These are phyloP conservation scores for Xanthorhoe designata DNA, from an alignment of 2,888 invertebrate genomes.

Conservation along the genomic window DNA sequence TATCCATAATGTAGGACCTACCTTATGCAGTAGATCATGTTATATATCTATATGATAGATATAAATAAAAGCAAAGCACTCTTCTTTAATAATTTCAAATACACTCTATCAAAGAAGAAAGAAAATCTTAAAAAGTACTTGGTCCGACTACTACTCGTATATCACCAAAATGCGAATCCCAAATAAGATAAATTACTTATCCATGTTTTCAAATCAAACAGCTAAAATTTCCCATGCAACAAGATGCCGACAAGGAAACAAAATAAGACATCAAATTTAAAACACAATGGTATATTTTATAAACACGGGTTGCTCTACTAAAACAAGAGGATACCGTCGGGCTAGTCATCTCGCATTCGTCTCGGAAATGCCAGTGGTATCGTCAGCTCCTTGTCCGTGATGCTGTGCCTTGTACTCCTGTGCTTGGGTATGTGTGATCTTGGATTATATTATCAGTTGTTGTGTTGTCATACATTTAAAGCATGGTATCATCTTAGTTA, in stretches of 20 bases:
- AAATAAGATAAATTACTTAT: background rate
- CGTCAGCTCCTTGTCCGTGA: conserved; percentile 5
- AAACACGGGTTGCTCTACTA: conserved; percentile 26
- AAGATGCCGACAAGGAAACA: conserved; percentile 2
- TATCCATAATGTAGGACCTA: too few species aligned
- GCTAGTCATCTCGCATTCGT: conserved; percentile 5
- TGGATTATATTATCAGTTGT: background rate
- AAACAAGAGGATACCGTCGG: conserved; percentile 9
- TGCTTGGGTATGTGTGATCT: conserved; percentile 24
- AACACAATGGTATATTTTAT: conserved; percentile 34
- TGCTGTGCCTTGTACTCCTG: conserved; percentile 21
- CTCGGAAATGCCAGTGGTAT: conserved; percentile 10
- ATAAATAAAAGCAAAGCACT: too few species aligned
- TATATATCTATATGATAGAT: too few species aligned
- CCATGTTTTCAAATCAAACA: background rate
- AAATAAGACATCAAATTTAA: conserved; percentile 5
- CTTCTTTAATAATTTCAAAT: too few species aligned
- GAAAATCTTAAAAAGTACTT: too few species aligned
- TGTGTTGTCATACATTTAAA: too few species aligned
- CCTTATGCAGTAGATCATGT: too few species aligned
- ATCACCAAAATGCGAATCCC: background rate
- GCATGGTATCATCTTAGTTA: too few species aligned
- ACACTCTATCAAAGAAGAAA: too few species aligned
- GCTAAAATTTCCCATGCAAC: conserved; percentile 9
- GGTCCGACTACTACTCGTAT: background rate